A percentile compares a stretch with the other conserved stretches of the same genome.
phyloP scores from a whole-genome alignment of 1,140 invertebrate genomes.

The Idris sp. region DNA sequence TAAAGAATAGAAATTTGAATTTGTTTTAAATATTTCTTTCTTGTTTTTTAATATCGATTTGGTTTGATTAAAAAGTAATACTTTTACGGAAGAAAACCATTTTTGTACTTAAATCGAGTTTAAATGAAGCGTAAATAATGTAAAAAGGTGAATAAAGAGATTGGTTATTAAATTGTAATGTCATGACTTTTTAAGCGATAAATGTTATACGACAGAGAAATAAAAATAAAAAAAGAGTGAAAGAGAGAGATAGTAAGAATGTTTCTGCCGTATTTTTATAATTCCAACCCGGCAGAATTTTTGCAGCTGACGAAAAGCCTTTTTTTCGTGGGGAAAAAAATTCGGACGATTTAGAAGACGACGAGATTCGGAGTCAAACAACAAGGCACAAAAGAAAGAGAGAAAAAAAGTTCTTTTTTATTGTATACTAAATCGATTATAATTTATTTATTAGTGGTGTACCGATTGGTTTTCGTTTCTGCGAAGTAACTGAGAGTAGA shows the following conservation, averaged over 20 bases:
- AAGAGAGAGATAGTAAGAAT: not conserved
- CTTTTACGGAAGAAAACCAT: slow-evolving; percentile 16
- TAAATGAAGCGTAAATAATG: slow-evolving; percentile 1
- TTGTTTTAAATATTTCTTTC: not conserved
- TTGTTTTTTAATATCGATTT: not conserved
- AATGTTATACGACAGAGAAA: slow-evolving; percentile 5
- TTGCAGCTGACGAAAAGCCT: slow-evolving; percentile 52
- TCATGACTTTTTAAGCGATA: slow-evolving; percentile 15
- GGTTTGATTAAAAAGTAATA: too few relatives aligned
- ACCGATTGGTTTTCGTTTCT: slow-evolving; percentile 37
- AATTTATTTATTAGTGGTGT: slow-evolving; percentile 44
- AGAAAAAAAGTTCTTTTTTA: slow-evolving; percentile 4
- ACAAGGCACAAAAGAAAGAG: not conserved
- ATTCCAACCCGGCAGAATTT: slow-evolving; percentile 23
- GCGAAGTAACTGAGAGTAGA: slow-evolving; percentile 45
- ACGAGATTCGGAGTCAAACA: not conserved
- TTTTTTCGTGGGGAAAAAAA: slow-evolving; percentile 1
- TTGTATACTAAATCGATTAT: slow-evolving; percentile 3
- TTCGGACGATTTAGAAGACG: not conserved
- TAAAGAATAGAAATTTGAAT: too few relatives aligned
- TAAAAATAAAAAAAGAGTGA: not conserved
- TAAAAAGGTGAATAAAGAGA: slow-evolving; percentile 1
- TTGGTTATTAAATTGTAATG: slow-evolving; percentile 3
- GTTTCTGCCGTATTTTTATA: slow-evolving; percentile 48
- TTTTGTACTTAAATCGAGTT: slow-evolving; percentile 23